Evolutionary conservation across 2,113 vertebrate genomes (phyloP).

Genomic region (Scatophagus argus): DNA sequence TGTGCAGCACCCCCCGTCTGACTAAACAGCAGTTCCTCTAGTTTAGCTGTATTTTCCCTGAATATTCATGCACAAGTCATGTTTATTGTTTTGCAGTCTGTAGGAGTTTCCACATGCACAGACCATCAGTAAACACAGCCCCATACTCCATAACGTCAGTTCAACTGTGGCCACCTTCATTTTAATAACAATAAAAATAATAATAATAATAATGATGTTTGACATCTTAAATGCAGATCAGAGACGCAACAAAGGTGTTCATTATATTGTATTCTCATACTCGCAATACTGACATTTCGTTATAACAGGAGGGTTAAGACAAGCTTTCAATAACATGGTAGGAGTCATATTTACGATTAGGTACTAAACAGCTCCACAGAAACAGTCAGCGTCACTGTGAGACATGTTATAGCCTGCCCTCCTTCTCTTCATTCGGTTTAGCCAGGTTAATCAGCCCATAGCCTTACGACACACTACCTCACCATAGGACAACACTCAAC

Average conservation of each 20-base stretch:
- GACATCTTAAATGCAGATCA: background rate
- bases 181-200: no score
- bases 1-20: background rate
- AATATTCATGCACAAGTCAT: background rate
- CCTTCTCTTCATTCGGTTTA: background rate
- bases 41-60: background rate
- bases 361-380: background rate
- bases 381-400: background rate
- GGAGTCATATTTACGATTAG: background rate
- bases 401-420: background rate
- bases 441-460: background rate
- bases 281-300: background rate
- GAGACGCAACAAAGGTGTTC: background rate
- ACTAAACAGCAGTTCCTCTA: background rate
- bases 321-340: background rate
- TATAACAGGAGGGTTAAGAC: constrained; percentile 10
- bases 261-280: background rate
- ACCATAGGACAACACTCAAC: background rate
- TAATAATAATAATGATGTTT: no score
- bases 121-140: background rate
- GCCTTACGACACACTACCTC: background rate
- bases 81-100: background rate
- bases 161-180: background rate
- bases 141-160: background rate
- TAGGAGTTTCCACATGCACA: background rate